These are phyloP conservation scores for Pongo pygmaeus DNA, from an alignment of 2,113 vertebrate genomes.

Conservation along the genomic window DNA sequence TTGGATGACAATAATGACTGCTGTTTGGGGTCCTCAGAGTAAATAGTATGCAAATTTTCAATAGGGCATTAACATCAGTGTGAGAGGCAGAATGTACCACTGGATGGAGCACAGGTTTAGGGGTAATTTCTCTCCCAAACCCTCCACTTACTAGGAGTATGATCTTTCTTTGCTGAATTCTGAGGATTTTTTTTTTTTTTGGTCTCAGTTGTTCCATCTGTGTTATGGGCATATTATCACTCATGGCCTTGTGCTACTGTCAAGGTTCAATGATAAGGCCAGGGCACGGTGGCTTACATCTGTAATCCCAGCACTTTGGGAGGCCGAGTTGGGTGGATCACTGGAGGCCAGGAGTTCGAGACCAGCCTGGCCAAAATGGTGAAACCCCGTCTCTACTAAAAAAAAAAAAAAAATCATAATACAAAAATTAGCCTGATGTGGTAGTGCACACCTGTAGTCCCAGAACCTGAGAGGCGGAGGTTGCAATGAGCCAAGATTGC, in stretches of 20 bases:
- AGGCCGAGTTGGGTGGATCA: no score
- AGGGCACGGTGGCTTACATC: no score
- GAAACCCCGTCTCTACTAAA: no score
- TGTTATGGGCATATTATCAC: not conserved
- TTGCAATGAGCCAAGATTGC: no score
- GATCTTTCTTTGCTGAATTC: slow-evolving; percentile 15
- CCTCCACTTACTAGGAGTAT: not conserved
- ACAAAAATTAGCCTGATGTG: no score
- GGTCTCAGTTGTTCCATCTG: not conserved
- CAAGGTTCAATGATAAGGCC: not conserved
- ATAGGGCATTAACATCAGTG: not conserved
- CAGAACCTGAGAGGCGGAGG: no score
- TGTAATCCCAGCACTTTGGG: no score
- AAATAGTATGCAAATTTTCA: not conserved
- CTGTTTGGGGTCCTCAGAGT: not conserved
- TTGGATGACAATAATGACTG: not conserved
- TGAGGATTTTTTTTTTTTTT: not conserved
- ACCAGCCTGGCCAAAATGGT: no score
- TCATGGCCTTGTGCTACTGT: not conserved
- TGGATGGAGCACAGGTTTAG: not conserved
- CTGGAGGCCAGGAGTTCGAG: no score
- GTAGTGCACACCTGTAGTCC: no score
- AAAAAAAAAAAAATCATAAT: no score
- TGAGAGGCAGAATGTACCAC: not conserved
- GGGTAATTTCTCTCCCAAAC: not conserved